These are phyloP conservation scores for Platycercus adscitus DNA, from an alignment of 2,113 vertebrate species.

Conservation along the genomic window DNA sequence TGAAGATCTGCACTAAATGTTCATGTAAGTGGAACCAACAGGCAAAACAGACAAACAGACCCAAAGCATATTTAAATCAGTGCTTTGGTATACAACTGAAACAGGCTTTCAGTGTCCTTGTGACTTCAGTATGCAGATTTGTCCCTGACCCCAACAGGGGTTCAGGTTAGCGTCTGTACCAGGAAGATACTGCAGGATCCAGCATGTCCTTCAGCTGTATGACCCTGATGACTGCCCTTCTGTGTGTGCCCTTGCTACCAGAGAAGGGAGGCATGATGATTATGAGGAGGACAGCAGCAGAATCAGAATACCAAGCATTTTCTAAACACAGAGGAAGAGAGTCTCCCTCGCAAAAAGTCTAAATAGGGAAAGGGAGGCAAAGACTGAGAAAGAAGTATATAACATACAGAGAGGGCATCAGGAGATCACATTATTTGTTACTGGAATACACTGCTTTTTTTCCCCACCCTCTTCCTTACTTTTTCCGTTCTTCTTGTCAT, in stretches of 20 bases:
- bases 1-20: background rate
- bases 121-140: background rate
- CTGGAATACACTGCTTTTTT: background rate
- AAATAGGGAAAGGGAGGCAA: background rate
- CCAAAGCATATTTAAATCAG: background rate
- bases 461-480: background rate
- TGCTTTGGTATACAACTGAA: background rate
- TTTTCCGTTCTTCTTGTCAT: background rate
- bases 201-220: background rate
- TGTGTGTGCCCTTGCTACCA: background rate
- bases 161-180: background rate
- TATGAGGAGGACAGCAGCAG: background rate
- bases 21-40: background rate
- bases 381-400: background rate
- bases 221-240: background rate
- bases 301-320: background rate
- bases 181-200: background rate
- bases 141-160: background rate
- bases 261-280: background rate
- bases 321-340: background rate
- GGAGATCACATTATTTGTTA: background rate
- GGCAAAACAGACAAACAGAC: background rate
- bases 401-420: background rate
- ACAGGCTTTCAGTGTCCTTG: background rate
- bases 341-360: background rate